A percentile compares a stretch with the other conserved stretches of the same genome.
phyloP scores from a whole-genome alignment of 2,888 invertebrate genomes.

The Alsophila aescularia region DNA sequence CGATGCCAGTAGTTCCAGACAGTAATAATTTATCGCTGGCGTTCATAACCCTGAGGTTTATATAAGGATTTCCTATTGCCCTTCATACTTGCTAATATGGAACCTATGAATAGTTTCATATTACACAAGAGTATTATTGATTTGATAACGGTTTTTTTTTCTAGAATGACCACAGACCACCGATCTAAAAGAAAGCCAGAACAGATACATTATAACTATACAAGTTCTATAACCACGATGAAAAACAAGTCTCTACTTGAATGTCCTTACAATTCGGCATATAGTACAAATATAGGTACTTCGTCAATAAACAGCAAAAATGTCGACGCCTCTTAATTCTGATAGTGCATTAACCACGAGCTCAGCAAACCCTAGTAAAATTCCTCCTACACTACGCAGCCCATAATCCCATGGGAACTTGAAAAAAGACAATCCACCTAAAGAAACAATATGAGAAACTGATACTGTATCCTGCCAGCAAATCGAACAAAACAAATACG shows the following conservation, averaged over 20 bases:
- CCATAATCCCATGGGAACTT: conserved; percentile 36
- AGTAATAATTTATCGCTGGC: not conserved
- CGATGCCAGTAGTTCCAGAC: not conserved
- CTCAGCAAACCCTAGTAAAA: not conserved
- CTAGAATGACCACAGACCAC: too few relatives aligned
- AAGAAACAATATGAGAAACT: conserved; percentile 64
- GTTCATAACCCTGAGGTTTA: not conserved
- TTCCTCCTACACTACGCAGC: conserved; percentile 5
- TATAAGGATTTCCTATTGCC: conserved; percentile 9
- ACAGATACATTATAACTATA: too few relatives aligned
- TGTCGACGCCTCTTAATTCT: not conserved
- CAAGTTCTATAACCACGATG: not conserved
- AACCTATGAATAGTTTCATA: not conserved
- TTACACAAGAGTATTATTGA: too few relatives aligned
- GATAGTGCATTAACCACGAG: not conserved
- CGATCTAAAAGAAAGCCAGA: too few relatives aligned
- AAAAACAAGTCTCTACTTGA: too few relatives aligned
- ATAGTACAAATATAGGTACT: too few relatives aligned
- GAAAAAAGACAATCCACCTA: conserved; percentile 36
- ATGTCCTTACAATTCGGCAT: too few relatives aligned
- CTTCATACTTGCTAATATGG: not conserved
- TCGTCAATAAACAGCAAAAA: not conserved
- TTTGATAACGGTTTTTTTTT: too few relatives aligned
- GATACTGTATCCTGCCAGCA: conserved; percentile 66
- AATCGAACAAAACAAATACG: conserved; percentile 79